phyloP scores from a whole-genome alignment of 2,797 vertebrate species.

The Atherinosoma microstoma region DNA sequence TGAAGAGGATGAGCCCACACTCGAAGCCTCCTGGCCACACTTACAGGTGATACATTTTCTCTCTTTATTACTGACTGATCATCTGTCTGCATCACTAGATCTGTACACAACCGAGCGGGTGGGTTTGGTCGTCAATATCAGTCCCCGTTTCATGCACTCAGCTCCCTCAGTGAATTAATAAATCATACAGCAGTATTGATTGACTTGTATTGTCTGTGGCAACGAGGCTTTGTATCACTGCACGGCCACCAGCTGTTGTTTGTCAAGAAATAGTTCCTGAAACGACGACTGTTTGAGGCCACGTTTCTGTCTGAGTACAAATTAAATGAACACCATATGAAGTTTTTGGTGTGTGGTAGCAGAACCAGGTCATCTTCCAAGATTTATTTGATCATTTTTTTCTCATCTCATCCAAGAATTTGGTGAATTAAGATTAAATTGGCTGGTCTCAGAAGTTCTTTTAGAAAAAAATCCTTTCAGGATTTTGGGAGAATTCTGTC shows the following conservation, averaged over 20 bases:
- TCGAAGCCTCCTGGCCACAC: constrained; percentile 98
- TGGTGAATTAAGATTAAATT: too few relatives aligned
- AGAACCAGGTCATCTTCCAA: too few relatives aligned
- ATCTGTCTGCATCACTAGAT: too few relatives aligned
- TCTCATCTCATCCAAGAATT: too few relatives aligned
- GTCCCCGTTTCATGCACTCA: neutral
- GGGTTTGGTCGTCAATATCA: too few relatives aligned
- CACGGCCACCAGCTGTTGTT: neutral
- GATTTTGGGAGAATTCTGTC: too few relatives aligned
- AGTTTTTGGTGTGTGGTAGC: neutral
- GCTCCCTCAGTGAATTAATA: neutral
- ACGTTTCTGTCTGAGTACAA: neutral
- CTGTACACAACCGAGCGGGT: too few relatives aligned
- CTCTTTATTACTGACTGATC: neutral
- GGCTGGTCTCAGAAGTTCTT: too few relatives aligned
- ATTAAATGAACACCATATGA: neutral
- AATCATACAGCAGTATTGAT: neutral
- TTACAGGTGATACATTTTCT: constrained; percentile 86
- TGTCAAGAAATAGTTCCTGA: neutral
- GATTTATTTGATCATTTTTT: too few relatives aligned
- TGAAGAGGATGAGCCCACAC: constrained; percentile 97
- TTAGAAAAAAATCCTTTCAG: too few relatives aligned
- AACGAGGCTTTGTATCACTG: neutral
- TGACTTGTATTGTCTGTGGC: neutral
- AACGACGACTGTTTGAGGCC: neutral